A percentile compares a stretch with the other conserved stretches of the same genome.
Evolutionary conservation across 2,888 invertebrate species (phyloP).

Genomic region (Harpalus rubripes): DNA sequence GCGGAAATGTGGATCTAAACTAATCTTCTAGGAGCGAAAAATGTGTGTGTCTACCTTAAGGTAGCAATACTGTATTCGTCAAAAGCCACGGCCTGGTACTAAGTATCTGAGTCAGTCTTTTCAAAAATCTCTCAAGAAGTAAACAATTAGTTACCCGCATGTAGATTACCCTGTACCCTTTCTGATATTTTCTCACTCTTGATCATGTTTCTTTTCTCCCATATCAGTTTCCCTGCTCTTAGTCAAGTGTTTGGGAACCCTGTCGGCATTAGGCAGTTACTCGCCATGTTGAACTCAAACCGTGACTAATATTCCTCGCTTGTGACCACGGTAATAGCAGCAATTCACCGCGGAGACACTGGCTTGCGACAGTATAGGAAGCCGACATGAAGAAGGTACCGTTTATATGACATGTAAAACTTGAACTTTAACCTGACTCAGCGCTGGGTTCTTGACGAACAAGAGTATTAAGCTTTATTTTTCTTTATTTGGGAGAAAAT

Average conservation of each 20-base stretch:
- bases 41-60: too few species aligned
- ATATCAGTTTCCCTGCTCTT: slow-evolving; percentile 13
- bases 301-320: slow-evolving; percentile 66
- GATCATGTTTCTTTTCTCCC: not conserved
- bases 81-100: too few species aligned
- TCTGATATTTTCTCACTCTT: slow-evolving; percentile 22
- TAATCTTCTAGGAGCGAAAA: too few species aligned
- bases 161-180: not conserved
- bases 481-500: slow-evolving; percentile 3
- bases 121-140: not conserved
- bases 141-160: slow-evolving; percentile 49
- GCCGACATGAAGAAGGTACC: not conserved
- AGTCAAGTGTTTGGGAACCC: slow-evolving; percentile 18
- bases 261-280: slow-evolving; percentile 61
- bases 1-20: too few species aligned
- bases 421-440: not conserved
- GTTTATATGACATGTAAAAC: not conserved
- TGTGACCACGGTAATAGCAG: slow-evolving; percentile 63
- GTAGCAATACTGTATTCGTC: too few species aligned
- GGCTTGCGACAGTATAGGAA: not conserved
- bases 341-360: slow-evolving; percentile 24
- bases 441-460: not conserved
- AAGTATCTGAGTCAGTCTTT: slow-evolving; percentile 12
- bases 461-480: slow-evolving; percentile 5
- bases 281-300: slow-evolving; percentile 63